Base-by-base conservation (phyloP, 2,797 vertebrate genomes). In the Chloroceryle inda region DNA sequence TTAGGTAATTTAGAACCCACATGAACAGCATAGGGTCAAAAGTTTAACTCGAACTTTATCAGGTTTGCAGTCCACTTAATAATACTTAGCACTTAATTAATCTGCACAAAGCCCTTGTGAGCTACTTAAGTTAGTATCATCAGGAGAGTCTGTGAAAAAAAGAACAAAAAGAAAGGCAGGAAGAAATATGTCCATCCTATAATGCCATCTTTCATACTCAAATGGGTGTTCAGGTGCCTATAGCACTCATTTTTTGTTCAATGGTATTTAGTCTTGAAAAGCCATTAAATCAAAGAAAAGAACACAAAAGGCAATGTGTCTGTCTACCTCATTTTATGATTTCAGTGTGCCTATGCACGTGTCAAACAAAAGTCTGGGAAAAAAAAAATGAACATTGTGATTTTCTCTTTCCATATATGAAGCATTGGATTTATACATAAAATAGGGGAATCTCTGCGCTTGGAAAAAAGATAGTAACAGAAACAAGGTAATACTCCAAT, bases 71-170 rank as follows among this genome's bases (percentile, higher is more conserved):
- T 96, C 90, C 42, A 6, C 91, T 93, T 96, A 94, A 96, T 96
- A 96, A 88, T 87, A 94, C 92, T 97, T 96, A 96, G 68, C 95
- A 93, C 91, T 93, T 93, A 97, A 96, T 97, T 96, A 96, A 96
- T 94, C 91, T 94, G 29, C 81, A 95, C 68, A 95, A 87, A 78
- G 89, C 94, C 78, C 84, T 83, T 85, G 94, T 85, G 95, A 85
- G 53, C 78, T 96, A 92, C 84, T 92, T 87, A 80, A 88, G 67
- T 92, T 91, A 85, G 63, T 83, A 92, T 61, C 86, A 87, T 63
- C 61, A 50, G n/a, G 84, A 93, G 80, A 91, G 61, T 85, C 63
- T 80, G 33, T 56, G 37, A 61, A 91, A 94, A 92, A 92, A 64
- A 27, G 68, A 93, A 66, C 11, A 78, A 80, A 79, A 84, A 71